Evolutionary conservation across 2,888 invertebrate species (phyloP), one percentile per base, ranked within the genome.

Genomic region (Neocrepidodera transversa): DNA sequence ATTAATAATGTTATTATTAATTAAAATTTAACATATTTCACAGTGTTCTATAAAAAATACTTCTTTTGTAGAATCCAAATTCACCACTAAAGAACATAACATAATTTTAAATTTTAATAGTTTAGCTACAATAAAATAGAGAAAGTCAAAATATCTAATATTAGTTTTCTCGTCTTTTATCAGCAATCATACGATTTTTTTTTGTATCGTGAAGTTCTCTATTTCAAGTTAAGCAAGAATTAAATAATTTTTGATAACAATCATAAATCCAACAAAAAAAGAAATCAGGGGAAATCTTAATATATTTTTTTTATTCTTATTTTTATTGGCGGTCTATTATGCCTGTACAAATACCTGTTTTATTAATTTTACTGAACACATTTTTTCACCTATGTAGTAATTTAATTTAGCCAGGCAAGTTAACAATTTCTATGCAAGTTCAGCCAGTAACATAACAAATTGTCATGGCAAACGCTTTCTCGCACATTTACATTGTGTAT

Each of bases 321-420:
- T 51, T 50, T 26, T 17, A 51, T 40, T 28, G 38, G 20, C 42
- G 52, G 42, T 54, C 54, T 35, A 45, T 10, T 26, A 26, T 45
- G 45, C 16, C 45, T 30, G n/a, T 53, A 42, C 28, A 53, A 42
- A 42, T 16, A 43, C 53, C 47, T 26, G 49, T 40, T 53, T 32
- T 36, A 20, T 52, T 52, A 54, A 54, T 40, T 58, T 52, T 52
- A 58, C 48, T 64, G 66, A 66, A 66, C 66, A 66, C 66, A 66
- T 66, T 58, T 62, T 57, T 48, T 59, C 32, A 47, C 60, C 60
- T 61, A 64, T 45, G 23, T 28, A 45, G 23, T 45, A 45, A n/a
- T 38, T 45, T 26, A 36, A 60, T 35, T 66, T 66, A 64, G 63
- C 64, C 60, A 63, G 66, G 64, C 66, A 66, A 66, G 66, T 66